These are phyloP conservation scores for Calephelis nemesis DNA, from an alignment of 1,140 invertebrate genomes.

Conservation along the genomic window DNA sequence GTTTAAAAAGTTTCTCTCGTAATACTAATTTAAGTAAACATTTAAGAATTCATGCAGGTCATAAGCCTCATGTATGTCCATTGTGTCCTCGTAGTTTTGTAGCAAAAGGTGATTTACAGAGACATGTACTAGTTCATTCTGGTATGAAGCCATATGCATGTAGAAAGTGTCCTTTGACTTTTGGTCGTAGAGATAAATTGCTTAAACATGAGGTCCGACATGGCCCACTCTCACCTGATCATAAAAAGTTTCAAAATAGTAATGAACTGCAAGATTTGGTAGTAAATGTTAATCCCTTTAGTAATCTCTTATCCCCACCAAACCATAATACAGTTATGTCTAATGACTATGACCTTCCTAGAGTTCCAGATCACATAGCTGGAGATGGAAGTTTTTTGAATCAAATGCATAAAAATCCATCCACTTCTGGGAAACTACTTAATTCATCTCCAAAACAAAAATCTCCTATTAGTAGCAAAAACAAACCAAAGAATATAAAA, in stretches of 20 bases:
- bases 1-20: conserved; percentile 84
- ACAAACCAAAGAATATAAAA: conserved; percentile 71
- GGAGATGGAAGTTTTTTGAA: conserved; percentile 75
- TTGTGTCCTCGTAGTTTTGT: conserved; percentile 87
- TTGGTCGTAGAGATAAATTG: conserved; percentile 82
- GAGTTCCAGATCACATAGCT: conserved; percentile 77
- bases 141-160: conserved; percentile 86
- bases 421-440: conserved; percentile 47
- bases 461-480: conserved; percentile 46
- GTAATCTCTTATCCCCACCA: conserved; percentile 58
- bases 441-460: conserved; percentile 57
- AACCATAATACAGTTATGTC: conserved; percentile 48
- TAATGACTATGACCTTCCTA: conserved; percentile 64
- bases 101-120: conserved; percentile 83
- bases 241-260: conserved; percentile 51
- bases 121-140: conserved; percentile 85
- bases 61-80: conserved; percentile 86
- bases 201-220: conserved; percentile 81
- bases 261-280: conserved; percentile 78
- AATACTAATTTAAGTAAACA: conserved; percentile 93
- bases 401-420: conserved; percentile 56
- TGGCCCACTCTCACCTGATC: conserved; percentile 44
- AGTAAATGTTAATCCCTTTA: conserved; percentile 80
- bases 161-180: conserved; percentile 83
- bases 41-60: conserved; percentile 85